Evolutionary conservation across 2,113 vertebrate species (phyloP), one percentile per base, ranked within the genome.

Genomic region (Gallinago jamesoni): DNA sequence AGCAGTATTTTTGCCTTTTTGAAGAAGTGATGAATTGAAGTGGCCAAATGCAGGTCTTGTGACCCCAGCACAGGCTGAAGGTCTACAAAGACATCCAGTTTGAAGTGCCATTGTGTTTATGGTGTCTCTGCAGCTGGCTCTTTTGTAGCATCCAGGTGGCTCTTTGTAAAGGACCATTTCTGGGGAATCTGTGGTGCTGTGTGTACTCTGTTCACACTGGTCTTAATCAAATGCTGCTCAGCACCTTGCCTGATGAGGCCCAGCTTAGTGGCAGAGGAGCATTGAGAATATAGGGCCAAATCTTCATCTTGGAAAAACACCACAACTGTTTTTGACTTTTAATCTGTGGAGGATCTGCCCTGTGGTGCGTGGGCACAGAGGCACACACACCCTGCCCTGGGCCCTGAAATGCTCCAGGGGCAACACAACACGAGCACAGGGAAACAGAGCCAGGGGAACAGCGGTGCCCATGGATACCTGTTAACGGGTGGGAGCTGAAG

Each of bases 401-500:
- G 74, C 77, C 57, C 82, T 77, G 77, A 82, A 84, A 33, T 30
- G 77, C 66, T 90, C 80, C 86, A 55, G 7, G 37, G 79, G 92
- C 66, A 96, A 31, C 80, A 68, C 28, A 45, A 5, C 21, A 1
- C 6, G 35, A 78, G 90, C 73, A 81, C 66, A 67, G 53, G 57
- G 69, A 50, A 82, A 7, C 24, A 33, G 86, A 68, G 84, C 74
- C 94, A 75, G 48, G 91, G 90, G 86, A 96, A 6, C 60, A 64
- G 20, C 1, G 3, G 69, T 92, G 66, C 94, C 86, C 86, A n/a
- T 73, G 86, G 88, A 88, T 86, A 87, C 94, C 92, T 92, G 73
- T 75, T 93, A 68, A 33, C 48, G 56, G 66, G 60, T 9, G 3
- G 80, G 73, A 95, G 39, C 66, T 87, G 84, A 84, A 84, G 37